Evolutionary conservation across 2,113 vertebrate genomes (phyloP), one percentile per base, ranked within the genome.

Genomic region (Takifugu flavidus): DNA sequence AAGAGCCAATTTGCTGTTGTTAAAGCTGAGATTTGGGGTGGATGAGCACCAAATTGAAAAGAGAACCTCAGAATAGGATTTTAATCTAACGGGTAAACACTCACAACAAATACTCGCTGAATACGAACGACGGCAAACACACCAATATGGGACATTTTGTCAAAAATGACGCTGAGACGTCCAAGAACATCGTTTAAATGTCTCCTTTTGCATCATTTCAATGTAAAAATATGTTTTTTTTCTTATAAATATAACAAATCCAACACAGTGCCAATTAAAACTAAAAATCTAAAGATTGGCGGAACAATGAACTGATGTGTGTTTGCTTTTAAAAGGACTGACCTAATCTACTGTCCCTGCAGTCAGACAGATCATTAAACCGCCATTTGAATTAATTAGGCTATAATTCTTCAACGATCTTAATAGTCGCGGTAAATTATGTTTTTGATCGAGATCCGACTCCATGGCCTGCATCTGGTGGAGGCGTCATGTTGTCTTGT

Each of bases 11-110:
- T 72, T 55, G 70, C 74, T 55, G 68, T 56, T 60, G 54, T 66
- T 68, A 86, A 80, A 67, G 53, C 72, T 27, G 27, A 64, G 69
- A 69, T 83, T 79, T 65, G 66, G 56, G 53, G 59, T 39, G 39
- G 67, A 74, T 75, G 59, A 75, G 67, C 45, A 77, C 59, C 72
- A 81, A 58, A 72, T 44, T 13, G 53, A 62, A 65, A 71, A 76
- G 49, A 65, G 56, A 60, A 60, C 57, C 45, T 61, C 29, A 53
- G 52, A 72, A 70, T 13, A 49, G 53, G 42, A 72, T 57, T 70
- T 70, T 54, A 55, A 62, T 58, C 56, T 65, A 67, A 39, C 25
- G 55, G 27, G 20, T 43, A 67, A 46, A 43, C 44, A 49, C n/a
- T 10, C 62, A 67, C 44, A 56, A 26, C 2, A 44, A 49, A 10